phyloP scores from a whole-genome alignment of 2,888 invertebrate genomes.

The Pristionchus exspectatus region DNA sequence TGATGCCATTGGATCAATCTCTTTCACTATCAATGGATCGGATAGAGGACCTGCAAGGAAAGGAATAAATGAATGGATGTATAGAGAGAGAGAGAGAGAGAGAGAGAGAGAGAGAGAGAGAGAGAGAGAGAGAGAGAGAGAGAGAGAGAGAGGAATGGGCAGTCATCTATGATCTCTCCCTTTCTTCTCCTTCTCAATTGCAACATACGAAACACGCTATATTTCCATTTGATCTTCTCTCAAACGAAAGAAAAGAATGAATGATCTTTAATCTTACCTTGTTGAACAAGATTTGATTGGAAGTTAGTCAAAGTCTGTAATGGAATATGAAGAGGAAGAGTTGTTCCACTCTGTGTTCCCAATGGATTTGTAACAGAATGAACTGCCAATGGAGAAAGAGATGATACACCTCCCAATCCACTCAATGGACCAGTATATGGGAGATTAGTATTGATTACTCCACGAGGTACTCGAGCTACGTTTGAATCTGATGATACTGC shows the following conservation, averaged over 20 bases:
- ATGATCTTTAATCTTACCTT: not conserved
- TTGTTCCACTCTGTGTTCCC: not conserved
- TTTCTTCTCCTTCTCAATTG: not conserved
- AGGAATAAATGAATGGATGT: not conserved
- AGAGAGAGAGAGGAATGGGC: too few species aligned
- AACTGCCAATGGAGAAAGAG: not conserved
- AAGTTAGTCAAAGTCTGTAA: conserved; percentile 48
- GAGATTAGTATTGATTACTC: conserved; percentile 31
- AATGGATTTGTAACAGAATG: conserved; percentile 10
- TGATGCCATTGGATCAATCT: conserved; percentile 58
- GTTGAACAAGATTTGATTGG: not conserved
- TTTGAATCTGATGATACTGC: conserved; percentile 78
- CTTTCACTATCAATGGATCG: conserved; percentile 46
- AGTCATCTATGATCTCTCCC: too few species aligned
- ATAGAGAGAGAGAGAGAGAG: too few species aligned
- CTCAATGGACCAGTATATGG: conserved; percentile 37
- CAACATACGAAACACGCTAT: not conserved
- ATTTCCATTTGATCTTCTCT: not conserved
- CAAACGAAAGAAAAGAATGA: not conserved
- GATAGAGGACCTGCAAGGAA: conserved; percentile 43
- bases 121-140: too few species aligned
- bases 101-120: too few species aligned
- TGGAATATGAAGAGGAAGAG: conserved; percentile 17
- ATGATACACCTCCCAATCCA: not conserved
- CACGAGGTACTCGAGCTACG: conserved; percentile 79